Base-by-base conservation (phyloP, 2,888 invertebrate species). In the Aromia moschata region DNA sequence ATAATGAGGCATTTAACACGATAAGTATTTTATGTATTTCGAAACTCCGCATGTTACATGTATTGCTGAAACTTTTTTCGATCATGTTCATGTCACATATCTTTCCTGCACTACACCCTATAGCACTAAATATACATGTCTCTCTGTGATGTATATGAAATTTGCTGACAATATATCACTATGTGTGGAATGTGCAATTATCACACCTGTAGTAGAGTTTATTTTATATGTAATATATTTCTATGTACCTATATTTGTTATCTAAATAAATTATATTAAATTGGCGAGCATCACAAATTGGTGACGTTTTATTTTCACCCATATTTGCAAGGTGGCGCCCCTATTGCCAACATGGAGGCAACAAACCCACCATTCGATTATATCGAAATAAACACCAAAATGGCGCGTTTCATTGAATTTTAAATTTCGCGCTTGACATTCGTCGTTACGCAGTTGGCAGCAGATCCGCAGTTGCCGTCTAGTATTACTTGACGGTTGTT, bases 211-310 rank as follows among this genome's bases (percentile, higher is more conserved):
- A 58, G 66, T 62, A 64, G 67, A 69, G 66, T 70, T 73, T 74
- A 75, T 76, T 77, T 77, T 76, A 70, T 76, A 76, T 75, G 74
- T 77, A 74, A 67, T 65, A 74, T 74, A 74, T 76, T 76, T 77
- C 71, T 77, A 77, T 77, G 75, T 74, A 72, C 66, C 67, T 71
- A 71, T 70, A 70, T 67, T 68, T 65, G 70, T 69, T 67, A 69
- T 73, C 67, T 71, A 70, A 71, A 73, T 69, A 70, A 75, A 73
- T 67, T 70, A 66, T 20, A 49, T 49, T 71, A 73, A 70, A 71
- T 72, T 67, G 69, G 73, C 72, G 70, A 74, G 72, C 74, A 74
- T 69, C 49, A 49, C 38, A 49, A 47, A 43, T 20, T 20, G 2
- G 38, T 49, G 37, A 20, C 14, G 25, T 49, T 49, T 49, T 49